Percentiles rank a stretch among this genome's conserved stretches.
Conservation (phyloP, 1,140 invertebrate genomes). For the Macrosteles quadrilineatus region DNA sequence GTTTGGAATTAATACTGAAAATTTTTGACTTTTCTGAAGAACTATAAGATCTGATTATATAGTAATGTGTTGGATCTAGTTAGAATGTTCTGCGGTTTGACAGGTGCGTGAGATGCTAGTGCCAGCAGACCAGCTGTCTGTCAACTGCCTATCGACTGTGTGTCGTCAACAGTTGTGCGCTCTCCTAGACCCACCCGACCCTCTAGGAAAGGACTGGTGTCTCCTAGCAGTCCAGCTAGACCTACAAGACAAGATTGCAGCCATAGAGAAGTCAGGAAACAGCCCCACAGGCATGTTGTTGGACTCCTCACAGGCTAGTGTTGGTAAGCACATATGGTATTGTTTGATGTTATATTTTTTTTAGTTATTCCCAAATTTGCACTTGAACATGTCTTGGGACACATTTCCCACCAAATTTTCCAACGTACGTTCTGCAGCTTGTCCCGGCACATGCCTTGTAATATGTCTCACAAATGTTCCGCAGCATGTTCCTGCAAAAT, state of each 20-base stretch:
- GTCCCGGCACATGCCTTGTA: neutral
- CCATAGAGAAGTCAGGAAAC: slow-evolving; percentile 34
- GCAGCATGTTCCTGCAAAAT: no score
- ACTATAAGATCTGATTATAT: no score
- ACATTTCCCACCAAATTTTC: neutral
- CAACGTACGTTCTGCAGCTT: neutral
- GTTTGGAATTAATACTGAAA: no score
- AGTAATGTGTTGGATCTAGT: no score
- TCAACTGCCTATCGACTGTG: slow-evolving; percentile 51
- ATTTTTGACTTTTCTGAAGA: no score
- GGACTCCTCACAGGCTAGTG: slow-evolving; percentile 22
- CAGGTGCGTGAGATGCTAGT: slow-evolving; percentile 51
- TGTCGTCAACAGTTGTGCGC: slow-evolving; percentile 58
- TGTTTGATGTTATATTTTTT: neutral
- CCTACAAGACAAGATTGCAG: slow-evolving; percentile 38
- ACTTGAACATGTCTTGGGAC: neutral
- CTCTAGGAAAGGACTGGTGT: slow-evolving; percentile 81
- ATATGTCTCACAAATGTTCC: no score
- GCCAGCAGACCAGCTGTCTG: slow-evolving; percentile 33
- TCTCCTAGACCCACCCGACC: slow-evolving; percentile 75
- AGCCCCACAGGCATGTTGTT: slow-evolving; percentile 39
- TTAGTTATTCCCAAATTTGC: no score
- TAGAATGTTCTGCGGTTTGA: no score
- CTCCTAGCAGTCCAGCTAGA: slow-evolving; percentile 75
- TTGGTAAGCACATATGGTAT: slow-evolving; percentile 27